phyloP scores from a whole-genome alignment of 2,797 vertebrate genomes.

The Alauda arvensis region DNA sequence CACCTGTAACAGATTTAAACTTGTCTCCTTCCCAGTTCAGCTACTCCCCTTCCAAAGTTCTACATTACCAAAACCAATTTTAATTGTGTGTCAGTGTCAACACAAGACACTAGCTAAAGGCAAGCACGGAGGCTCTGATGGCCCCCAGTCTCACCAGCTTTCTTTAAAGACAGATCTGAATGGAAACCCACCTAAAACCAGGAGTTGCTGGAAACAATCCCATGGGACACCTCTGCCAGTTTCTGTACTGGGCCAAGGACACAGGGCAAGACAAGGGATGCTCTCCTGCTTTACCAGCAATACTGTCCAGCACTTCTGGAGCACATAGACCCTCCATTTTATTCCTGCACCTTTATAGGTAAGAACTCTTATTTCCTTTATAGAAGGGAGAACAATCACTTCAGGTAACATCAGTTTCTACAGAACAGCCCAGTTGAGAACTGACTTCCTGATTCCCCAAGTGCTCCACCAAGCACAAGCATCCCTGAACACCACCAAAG shows the following conservation, averaged over 20 bases:
- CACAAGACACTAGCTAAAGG: background rate
- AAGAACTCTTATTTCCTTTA: background rate
- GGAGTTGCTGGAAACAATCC: background rate
- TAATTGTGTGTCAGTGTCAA: background rate
- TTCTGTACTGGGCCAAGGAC: fast-evolving
- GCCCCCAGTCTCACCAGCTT: background rate
- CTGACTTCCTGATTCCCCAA: background rate
- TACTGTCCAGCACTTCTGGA: background rate
- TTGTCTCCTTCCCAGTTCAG: background rate
- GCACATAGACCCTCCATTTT: fast-evolving
- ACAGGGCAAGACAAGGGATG: background rate
- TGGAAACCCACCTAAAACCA: background rate
- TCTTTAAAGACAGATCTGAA: background rate
- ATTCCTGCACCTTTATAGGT: background rate
- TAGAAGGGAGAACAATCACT: fast-evolving
- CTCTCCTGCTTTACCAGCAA: fast-evolving
- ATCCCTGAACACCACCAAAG: fast-evolving
- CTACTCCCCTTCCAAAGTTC: background rate
- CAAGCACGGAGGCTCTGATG: background rate
- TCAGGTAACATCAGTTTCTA: background rate
- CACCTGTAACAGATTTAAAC: background rate
- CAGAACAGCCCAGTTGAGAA: background rate
- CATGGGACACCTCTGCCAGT: fast-evolving
- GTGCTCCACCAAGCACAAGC: background rate
- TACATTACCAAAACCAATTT: background rate